Conservation (phyloP, 1,140 invertebrate genomes). For the Xylocopa sonorina region DNA sequence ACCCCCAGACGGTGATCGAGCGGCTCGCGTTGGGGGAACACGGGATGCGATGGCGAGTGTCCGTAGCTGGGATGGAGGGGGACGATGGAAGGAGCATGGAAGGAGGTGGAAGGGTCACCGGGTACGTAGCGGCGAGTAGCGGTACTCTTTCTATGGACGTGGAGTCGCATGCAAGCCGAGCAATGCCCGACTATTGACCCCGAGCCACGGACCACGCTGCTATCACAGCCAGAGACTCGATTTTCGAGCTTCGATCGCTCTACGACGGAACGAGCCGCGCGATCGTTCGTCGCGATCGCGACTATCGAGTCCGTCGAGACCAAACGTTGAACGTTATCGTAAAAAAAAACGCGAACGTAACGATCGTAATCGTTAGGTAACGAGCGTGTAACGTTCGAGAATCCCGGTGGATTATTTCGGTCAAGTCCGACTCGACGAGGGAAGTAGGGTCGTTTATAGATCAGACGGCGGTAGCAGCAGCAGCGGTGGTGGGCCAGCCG, state of each 20-base stretch:
- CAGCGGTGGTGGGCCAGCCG: constrained; percentile 20
- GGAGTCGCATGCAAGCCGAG: constrained; percentile 74
- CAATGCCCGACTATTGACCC: constrained; percentile 79
- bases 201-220: constrained; percentile 51
- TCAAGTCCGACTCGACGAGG: neutral
- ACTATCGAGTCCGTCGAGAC: too few relatives aligned
- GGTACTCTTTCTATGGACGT: constrained; percentile 77
- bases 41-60: constrained; percentile 27
- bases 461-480: constrained; percentile 3
- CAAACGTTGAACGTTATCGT: neutral
- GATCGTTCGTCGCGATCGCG: too few relatives aligned
- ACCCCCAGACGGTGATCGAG: constrained; percentile 25
- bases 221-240: constrained; percentile 22
- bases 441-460: constrained; percentile 13
- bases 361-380: too few relatives aligned
- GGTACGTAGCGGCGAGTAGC: constrained; percentile 79
- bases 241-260: constrained; percentile 9
- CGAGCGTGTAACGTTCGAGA: neutral
- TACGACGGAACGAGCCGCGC: neutral
- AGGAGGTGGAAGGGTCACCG: constrained; percentile 65
- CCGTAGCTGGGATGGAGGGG: constrained; percentile 6
- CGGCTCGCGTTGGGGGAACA: constrained; percentile 24
- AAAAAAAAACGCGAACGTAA: neutral
- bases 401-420: neutral
- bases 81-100: constrained; percentile 27